Evolutionary conservation across 37 sponge, comb jelly and placozoan species (phyloP), one percentile per base, ranked within the genome.

Genomic region (Oopsacas minuta): DNA sequence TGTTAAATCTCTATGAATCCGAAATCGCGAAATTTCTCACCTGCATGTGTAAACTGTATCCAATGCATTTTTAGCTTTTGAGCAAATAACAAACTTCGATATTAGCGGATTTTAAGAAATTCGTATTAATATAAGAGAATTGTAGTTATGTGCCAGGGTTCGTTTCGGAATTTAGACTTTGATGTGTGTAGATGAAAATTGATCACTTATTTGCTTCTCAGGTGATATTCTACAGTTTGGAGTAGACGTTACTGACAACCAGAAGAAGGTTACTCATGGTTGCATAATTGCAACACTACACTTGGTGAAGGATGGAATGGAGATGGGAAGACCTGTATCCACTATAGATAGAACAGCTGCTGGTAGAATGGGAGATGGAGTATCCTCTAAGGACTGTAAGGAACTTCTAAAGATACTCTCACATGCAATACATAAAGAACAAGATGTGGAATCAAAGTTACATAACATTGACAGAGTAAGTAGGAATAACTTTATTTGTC

Each of bases 151-250:
- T n/a, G n/a, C n/a, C n/a, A n/a, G n/a, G n/a, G n/a, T n/a, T n/a
- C n/a, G n/a, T n/a, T n/a, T n/a, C n/a, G n/a, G n/a, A n/a, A n/a
- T n/a, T n/a, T n/a, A n/a, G n/a, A n/a, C n/a, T n/a, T n/a, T n/a
- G n/a, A n/a, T n/a, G n/a, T n/a, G n/a, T n/a, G n/a, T n/a, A n/a
- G n/a, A n/a, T n/a, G n/a, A n/a, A n/a, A n/a, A n/a, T n/a, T n/a
- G n/a, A n/a, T n/a, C n/a, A n/a, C n/a, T n/a, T n/a, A n/a, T n/a
- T n/a, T n/a, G n/a, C n/a, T n/a, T 83, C 38, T 86, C 90, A 28
- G 88, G 95, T 7, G 99, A 97, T 81, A 51, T 89, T 17, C 86
- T 97, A 0, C 99, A 97, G 86, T 97, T 97, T 86, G 99, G 99
- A 35, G 95, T 97, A n/a, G 95, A 97, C 39, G 99, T 97, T 38